Evolutionary conservation across 2,888 invertebrate genomes (phyloP), one percentile per base, ranked within the genome.

Genomic region (Lasioglossum zephyrum): DNA sequence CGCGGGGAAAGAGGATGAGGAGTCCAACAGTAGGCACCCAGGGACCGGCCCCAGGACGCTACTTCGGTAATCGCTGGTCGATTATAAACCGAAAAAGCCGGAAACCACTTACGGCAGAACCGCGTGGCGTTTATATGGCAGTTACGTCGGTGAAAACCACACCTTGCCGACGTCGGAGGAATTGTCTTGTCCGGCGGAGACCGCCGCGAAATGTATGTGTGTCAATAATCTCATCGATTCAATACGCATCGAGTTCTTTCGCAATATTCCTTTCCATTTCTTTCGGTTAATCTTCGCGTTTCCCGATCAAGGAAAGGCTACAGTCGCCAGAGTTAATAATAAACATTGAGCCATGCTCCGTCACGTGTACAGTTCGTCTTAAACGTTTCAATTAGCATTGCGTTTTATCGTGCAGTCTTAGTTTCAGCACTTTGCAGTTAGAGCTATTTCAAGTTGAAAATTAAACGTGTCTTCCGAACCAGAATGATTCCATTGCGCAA

Each of bases 71-170:
- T 94, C 91, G 92, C 85, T 87, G 85, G 89, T 87, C 93, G 94
- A 94, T 94, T 94, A 94, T 94, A 93, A 92, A 94, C 94, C 92
- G 93, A 94, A 94, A 95, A 94, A 94, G 94, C 94, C 94, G 94
- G 94, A 94, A 94, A 95, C 94, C 94, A 94, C 93, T 94, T 94
- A 93, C 93, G 92, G 87, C 90, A 91, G 91, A 89, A 91, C 90
- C 91, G 92, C 90, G 89, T 90, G 90, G 92, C 91, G 92, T 92
- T 90, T 93, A 92, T 92, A 88, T 90, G 90, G 91, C 92, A 89
- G 90, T 91, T 91, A 91, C 88, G 87, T 89, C 88, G 89, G 82
- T 82, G 90, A 87, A 87, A 90, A 90, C 89, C 91, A 91, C 91
- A 91, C 88, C 89, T 89, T 87, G 86, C 81, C 81, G 84, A 73